phyloP scores from a whole-genome alignment of 2,888 invertebrate species.

The Agriotes lineatus region DNA sequence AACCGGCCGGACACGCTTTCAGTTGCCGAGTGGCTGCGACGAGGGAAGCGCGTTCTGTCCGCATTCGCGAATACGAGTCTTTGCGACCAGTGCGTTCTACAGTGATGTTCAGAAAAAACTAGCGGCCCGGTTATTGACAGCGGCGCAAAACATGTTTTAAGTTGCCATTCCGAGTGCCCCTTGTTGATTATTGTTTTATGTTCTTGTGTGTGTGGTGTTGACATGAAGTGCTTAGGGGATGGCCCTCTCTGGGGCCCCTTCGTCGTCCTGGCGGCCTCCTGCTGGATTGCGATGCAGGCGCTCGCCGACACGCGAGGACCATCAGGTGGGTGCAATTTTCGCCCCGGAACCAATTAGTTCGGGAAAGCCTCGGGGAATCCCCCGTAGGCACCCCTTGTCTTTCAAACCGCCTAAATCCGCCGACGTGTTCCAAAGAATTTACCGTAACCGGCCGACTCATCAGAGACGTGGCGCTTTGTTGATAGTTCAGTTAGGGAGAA shows the following conservation, averaged over 20 bases:
- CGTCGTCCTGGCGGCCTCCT: constrained; percentile 51
- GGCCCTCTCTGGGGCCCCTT: constrained; percentile 55
- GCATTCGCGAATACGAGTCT: constrained; percentile 4
- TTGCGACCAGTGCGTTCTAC: not conserved
- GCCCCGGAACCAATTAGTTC: too few species aligned
- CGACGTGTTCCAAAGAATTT: constrained; percentile 7
- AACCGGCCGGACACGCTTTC: constrained; percentile 42
- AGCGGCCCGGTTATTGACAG: not conserved
- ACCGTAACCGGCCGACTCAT: constrained; percentile 4
- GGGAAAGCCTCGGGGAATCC: too few species aligned
- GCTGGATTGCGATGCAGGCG: constrained; percentile 55
- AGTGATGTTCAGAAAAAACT: constrained; percentile 9
- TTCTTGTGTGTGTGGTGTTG: constrained; percentile 49
- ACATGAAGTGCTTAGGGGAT: constrained; percentile 58
- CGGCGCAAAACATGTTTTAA: not conserved
- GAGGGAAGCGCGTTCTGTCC: constrained; percentile 20
- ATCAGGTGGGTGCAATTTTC: constrained; percentile 42
- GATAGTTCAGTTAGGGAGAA: not conserved
- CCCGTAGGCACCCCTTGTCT: too few species aligned
- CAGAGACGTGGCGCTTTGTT: constrained; percentile 12
- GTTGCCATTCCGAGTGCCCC: constrained; percentile 4
- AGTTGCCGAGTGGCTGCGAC: constrained; percentile 52
- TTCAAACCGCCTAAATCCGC: too few species aligned
- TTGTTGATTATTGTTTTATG: constrained; percentile 27
- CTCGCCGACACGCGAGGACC: constrained; percentile 55